These are phyloP conservation scores for Mizuhopecten yessoensis DNA, from an alignment of 1,140 invertebrate species.

Conservation along the genomic window DNA sequence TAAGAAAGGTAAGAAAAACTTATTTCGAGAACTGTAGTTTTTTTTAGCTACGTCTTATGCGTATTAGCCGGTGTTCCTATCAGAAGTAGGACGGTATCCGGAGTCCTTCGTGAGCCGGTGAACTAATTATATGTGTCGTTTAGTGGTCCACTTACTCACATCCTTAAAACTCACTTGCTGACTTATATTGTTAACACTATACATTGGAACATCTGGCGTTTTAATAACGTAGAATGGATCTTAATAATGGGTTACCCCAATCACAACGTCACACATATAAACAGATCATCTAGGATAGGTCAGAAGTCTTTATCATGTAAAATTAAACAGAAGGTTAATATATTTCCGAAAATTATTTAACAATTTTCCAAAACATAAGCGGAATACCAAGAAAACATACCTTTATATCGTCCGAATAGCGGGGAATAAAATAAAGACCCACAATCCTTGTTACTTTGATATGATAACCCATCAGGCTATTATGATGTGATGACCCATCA, in stretches of 20 bases:
- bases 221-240: not conserved
- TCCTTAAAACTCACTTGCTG: not conserved
- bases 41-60: not conserved
- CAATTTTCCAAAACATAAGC: too few species aligned
- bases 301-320: too few species aligned
- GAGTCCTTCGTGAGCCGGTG: not conserved
- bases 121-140: not conserved
- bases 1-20: not conserved
- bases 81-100: slow-evolving; percentile 9
- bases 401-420: too few species aligned
- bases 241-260: not conserved
- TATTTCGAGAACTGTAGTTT: not conserved
- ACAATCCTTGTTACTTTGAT: too few species aligned
- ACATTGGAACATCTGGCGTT: not conserved
- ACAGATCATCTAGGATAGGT: too few species aligned
- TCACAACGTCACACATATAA: not conserved
- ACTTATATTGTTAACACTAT: not conserved
- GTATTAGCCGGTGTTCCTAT: not conserved
- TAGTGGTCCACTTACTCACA: not conserved
- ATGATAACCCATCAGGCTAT: too few species aligned
- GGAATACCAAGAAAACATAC: too few species aligned
- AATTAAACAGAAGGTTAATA: too few species aligned
- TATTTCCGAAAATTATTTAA: too few species aligned
- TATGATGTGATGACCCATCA: too few species aligned
- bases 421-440: too few species aligned